Conservation (phyloP, 2,113 vertebrate species). For the Callorhinus ursinus region DNA sequence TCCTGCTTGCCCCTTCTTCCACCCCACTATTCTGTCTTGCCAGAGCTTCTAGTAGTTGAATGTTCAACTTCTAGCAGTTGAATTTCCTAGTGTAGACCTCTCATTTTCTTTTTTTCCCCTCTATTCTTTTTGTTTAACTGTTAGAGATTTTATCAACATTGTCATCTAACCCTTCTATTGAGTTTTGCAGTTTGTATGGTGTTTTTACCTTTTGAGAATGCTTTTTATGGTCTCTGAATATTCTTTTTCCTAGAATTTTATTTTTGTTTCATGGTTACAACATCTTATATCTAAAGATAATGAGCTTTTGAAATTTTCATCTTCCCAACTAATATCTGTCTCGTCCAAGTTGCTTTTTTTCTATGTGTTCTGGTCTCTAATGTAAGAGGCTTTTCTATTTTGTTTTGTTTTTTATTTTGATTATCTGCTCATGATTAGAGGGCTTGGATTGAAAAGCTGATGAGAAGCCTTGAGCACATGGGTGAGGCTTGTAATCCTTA, state of each 20-base stretch:
- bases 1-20: not conserved
- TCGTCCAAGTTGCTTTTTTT: not conserved
- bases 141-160: not conserved
- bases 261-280: not conserved
- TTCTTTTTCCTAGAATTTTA: not conserved
- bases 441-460: not conserved
- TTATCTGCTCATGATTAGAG: not conserved
- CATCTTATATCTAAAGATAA: not conserved
- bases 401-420: not conserved
- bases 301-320: not conserved
- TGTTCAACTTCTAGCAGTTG: not conserved
- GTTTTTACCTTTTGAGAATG: not conserved
- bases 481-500: not conserved
- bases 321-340: not conserved
- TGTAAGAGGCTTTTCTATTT: not conserved
- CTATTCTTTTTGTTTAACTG: not conserved
- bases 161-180: not conserved
- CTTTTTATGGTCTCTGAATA: not conserved
- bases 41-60: not conserved
- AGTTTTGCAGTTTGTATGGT: not conserved
- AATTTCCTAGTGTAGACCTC: not conserved
- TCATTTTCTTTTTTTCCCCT: not conserved
- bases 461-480: not conserved
- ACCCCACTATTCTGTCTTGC: not conserved
- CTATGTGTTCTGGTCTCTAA: constrained; percentile 18